These are phyloP conservation scores for Cirrhinus mrigala DNA, from an alignment of 2,797 vertebrate species.

Conservation along the genomic window DNA sequence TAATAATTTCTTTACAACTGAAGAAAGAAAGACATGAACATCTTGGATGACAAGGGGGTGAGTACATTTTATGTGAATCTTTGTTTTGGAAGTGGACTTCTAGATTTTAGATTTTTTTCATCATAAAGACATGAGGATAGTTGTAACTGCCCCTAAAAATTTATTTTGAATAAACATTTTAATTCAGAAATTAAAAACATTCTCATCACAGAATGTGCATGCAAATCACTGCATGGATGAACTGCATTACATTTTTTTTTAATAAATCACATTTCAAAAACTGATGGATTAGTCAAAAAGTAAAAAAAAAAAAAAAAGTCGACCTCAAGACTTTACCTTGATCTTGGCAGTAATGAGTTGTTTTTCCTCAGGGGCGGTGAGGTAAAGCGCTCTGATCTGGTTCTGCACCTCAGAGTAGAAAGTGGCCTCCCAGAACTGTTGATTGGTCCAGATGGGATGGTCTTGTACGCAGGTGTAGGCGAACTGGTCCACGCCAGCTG, in stretches of 20 bases:
- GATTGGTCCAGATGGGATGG: conserved; percentile 96
- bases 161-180: not conserved
- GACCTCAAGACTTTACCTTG: conserved; percentile 77
- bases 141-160: too few species aligned
- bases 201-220: not conserved
- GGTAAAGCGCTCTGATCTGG: conserved; percentile 93
- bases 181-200: not conserved
- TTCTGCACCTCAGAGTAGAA: conserved; percentile 96
- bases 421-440: conserved; percentile 98
- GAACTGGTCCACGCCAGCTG: conserved; percentile 94
- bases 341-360: conserved; percentile 74
- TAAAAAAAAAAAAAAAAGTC: not conserved
- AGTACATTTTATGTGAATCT: too few species aligned
- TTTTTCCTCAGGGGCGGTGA: conserved; percentile 84
- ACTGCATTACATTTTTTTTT: too few species aligned
- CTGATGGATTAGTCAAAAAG: rapidly evolving
- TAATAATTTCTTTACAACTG: too few species aligned
- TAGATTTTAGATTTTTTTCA: too few species aligned
- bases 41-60: too few species aligned
- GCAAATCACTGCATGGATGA: not conserved
- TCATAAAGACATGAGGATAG: too few species aligned
- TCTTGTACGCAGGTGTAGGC: conserved; percentile 98
- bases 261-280: not conserved
- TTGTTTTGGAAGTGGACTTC: too few species aligned
- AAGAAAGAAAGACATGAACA: too few species aligned